Evolutionary conservation across 1,140 invertebrate genomes (phyloP), one percentile per base, ranked within the genome.

Genomic region (Rhysida immarginata): DNA sequence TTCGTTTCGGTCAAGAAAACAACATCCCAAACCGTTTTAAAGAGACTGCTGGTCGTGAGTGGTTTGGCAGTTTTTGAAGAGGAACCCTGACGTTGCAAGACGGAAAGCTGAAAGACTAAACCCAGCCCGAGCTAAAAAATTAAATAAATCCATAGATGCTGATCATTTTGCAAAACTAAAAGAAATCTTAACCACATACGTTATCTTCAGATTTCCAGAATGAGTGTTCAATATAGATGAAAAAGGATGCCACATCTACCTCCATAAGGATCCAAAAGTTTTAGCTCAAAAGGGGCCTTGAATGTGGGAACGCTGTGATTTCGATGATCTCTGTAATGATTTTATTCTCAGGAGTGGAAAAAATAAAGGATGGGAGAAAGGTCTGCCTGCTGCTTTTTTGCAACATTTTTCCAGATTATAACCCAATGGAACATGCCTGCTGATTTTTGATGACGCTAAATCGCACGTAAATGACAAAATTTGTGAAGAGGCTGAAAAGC

Each of bases 151-250:
- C 53, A 65, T 69, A 50, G 66, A 68, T 20, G 43, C 14, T 26
- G 50, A 24, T 52, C 23, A 24, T 20, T 52, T 52, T 52, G 27
- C 29, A 16, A 69, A 65, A 59, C 52, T 67, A 26, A 52, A 62
- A 48, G 27, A 59, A 54, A 20, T 69, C 2, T 60, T 66, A 29
- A 55, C 61, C 5, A 58, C 61, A 43, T 57, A 60, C 18, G 51
- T 64, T 35, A 44, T 71, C 25, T 46, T 24, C 20, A 44, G 65
- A 51, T 57, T 58, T 46, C 65, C 66, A 48, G 51, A 70, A 56
- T 57, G 50, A 14, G 66, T 71, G 24, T 71, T 61, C 56, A 71
- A 71, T 55, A 62, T 72, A 54, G 71, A 71, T 61, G 68, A 73
- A 60, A 73, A 72, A 55, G 68, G 66, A 1, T 68, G 68, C 58